phyloP scores from a whole-genome alignment of 2,888 invertebrate genomes.

The Scaptomyza reducta region DNA sequence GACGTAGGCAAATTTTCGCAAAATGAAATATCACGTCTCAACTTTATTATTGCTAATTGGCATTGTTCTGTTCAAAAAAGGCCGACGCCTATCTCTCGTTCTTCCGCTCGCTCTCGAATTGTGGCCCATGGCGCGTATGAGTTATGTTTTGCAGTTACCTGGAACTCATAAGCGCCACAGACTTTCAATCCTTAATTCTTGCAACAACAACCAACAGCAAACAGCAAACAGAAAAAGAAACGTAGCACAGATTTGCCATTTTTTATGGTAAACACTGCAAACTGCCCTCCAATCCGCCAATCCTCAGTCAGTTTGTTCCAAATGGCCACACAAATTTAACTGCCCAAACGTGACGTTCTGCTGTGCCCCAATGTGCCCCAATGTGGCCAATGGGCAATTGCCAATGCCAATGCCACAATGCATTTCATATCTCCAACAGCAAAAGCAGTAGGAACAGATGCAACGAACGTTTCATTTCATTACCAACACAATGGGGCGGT shows the following conservation, averaged over 20 bases:
- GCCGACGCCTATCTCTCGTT: conserved; percentile 1
- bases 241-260: conserved; percentile 78
- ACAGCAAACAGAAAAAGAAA: conserved; percentile 21
- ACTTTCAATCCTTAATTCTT: conserved; percentile 42
- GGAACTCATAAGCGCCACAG: conserved; percentile 56
- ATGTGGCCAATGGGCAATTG: conserved; percentile 32
- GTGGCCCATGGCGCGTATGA: conserved; percentile 71
- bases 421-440: conserved; percentile 37
- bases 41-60: conserved; percentile 82
- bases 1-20: conserved; percentile 77
- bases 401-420: conserved; percentile 28
- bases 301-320: conserved; percentile 15
- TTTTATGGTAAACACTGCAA: conserved; percentile 73
- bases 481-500: conserved; percentile 7
- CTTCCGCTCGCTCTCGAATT: conserved; percentile 43
- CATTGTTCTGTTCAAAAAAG: conserved; percentile 14
- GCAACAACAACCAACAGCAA: conserved; percentile 15
- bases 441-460: conserved; percentile 25
- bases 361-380: conserved; percentile 2
- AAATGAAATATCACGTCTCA: conserved; percentile 82
- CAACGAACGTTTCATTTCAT: conserved; percentile 39
- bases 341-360: conserved; percentile 69
- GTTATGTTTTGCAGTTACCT: conserved; percentile 70
- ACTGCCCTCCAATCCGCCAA: conserved; percentile 23
- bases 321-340: conserved; percentile 68